These are phyloP conservation scores for Siniperca chuatsi DNA, from an alignment of 2,113 vertebrate species.

Conservation along the genomic window DNA sequence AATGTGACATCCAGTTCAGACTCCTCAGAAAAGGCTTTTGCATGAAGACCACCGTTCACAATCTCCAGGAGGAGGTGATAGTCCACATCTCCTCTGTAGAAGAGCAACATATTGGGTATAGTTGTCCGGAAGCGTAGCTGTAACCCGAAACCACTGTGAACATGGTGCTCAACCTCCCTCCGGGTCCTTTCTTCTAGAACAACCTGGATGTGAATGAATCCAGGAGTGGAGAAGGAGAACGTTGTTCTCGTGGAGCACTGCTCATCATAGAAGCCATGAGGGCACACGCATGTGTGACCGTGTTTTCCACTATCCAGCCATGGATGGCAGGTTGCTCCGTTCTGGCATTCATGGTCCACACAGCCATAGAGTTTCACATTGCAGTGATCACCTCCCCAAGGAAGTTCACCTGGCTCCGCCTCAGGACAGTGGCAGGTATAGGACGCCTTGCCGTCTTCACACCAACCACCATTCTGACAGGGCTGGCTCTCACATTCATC, in stretches of 20 bases:
- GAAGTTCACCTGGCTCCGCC: constrained; percentile 69
- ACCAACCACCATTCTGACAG: constrained; percentile 90
- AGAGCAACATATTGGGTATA: constrained; percentile 84
- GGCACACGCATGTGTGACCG: constrained; percentile 87
- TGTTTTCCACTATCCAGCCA: constrained; percentile 84
- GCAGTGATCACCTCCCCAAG: constrained; percentile 91
- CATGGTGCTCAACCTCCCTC: constrained; percentile 53
- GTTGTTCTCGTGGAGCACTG: constrained; percentile 91
- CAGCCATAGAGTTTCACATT: constrained; percentile 89
- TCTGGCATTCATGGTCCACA: constrained; percentile 87
- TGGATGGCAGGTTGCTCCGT: constrained; percentile 89
- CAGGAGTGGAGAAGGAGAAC: constrained; percentile 88
- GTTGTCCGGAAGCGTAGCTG: constrained; percentile 91
- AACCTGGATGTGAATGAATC: constrained; percentile 82
- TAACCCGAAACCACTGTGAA: constrained; percentile 54
- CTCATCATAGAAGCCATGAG: constrained; percentile 88
- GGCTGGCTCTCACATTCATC: constrained; percentile 92
- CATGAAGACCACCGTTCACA: constrained; percentile 78
- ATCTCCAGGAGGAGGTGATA: constrained; percentile 87
- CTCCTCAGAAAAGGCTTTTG: constrained; percentile 70
- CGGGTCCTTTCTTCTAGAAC: constrained; percentile 58
- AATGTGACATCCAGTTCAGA: constrained; percentile 66
- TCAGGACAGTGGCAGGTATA: constrained; percentile 89
- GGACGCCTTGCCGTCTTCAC: constrained; percentile 87
- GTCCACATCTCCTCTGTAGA: constrained; percentile 81